phyloP scores from a whole-genome alignment of 2,113 vertebrate genomes.

The Tachysurus fulvidraco region DNA sequence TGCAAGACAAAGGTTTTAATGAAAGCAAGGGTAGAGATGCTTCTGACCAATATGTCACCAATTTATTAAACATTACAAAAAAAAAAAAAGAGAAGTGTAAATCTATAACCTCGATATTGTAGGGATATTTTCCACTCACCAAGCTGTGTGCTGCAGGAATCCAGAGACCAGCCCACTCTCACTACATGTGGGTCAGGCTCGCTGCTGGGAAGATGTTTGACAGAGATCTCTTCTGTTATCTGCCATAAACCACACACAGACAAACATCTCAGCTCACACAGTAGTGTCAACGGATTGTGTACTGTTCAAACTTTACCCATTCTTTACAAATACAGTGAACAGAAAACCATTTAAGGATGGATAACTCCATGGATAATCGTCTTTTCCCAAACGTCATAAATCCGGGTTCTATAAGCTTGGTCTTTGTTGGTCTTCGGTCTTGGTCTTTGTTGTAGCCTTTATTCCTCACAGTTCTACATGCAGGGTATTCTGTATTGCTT shows the following conservation, averaged over 20 bases:
- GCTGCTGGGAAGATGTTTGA: conserved; percentile 78
- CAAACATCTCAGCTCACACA: not conserved
- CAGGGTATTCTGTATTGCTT: not conserved
- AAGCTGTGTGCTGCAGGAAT: conserved; percentile 79
- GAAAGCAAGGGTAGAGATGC: not conserved
- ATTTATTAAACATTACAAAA: not conserved
- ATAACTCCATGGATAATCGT: not conserved
- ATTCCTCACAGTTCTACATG: not conserved
- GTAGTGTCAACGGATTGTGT: not conserved
- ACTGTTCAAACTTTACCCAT: not conserved
- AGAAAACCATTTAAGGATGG: not conserved
- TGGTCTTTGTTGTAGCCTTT: not conserved
- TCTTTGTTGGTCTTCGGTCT: too few species aligned
- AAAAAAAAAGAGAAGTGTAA: not conserved
- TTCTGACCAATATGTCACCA: not conserved
- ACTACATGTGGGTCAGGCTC: conserved; percentile 83
- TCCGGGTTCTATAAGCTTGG: too few species aligned
- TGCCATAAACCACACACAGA: conserved; percentile 45
- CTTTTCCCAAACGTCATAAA: not conserved
- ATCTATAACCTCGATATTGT: not conserved
- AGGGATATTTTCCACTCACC: conserved; percentile 63
- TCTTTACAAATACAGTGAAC: not conserved
- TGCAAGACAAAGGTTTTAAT: not conserved
- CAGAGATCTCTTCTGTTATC: conserved; percentile 82
- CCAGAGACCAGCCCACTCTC: conserved; percentile 81